phyloP scores from a whole-genome alignment of 2,888 invertebrate species.

The Oscheius myriophilus region DNA sequence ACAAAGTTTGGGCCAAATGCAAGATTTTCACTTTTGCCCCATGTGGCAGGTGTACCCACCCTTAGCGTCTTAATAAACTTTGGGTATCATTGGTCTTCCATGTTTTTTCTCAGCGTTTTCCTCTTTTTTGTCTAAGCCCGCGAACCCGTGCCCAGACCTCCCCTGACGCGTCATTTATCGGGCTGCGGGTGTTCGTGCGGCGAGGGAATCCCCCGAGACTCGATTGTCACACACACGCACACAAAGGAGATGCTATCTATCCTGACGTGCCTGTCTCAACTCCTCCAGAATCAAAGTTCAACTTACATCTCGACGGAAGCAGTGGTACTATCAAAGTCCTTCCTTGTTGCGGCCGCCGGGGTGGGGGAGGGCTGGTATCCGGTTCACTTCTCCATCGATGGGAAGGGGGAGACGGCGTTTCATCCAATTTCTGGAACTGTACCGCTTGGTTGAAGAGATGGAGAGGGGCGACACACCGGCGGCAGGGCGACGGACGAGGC shows the following conservation, averaged over 20 bases:
- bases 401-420: slow-evolving; percentile 16
- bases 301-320: slow-evolving; percentile 49
- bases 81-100: neutral
- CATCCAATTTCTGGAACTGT: too few species aligned
- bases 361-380: slow-evolving; percentile 39
- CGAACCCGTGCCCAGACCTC: neutral
- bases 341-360: slow-evolving; percentile 43
- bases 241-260: slow-evolving; percentile 14
- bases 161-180: too few species aligned
- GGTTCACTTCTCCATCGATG: slow-evolving; percentile 5
- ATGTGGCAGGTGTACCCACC: too few species aligned
- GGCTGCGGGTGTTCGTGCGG: too few species aligned
- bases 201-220: too few species aligned
- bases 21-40: too few species aligned
- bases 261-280: slow-evolving; percentile 3
- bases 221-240: slow-evolving; percentile 16
- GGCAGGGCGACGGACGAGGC: slow-evolving; percentile 24
- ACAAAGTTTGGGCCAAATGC: too few species aligned
- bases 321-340: slow-evolving; percentile 64
- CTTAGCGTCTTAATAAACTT: too few species aligned
- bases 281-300: slow-evolving; percentile 1
- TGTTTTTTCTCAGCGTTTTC: slow-evolving; percentile 11
- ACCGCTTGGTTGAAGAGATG: too few species aligned
- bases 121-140: neutral
- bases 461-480: neutral